Evolutionary conservation across 2,888 invertebrate species (phyloP), one percentile per base, ranked within the genome.

Genomic region (Brachypterus glaber): DNA sequence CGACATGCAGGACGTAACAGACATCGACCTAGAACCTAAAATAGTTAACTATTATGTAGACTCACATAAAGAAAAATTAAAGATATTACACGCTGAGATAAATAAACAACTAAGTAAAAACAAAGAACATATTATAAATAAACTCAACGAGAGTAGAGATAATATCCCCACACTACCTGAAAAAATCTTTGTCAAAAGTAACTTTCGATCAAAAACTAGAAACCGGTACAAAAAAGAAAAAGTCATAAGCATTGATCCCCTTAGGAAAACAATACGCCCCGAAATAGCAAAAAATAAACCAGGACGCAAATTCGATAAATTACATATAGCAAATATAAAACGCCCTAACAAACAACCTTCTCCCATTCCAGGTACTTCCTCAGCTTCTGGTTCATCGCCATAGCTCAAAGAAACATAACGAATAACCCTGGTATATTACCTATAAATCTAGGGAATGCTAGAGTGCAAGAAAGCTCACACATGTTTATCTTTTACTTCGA

Each of bases 141-240:
- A 29, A 13, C 16, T 29, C 7, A 29, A 29, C 9, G 5, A 26
- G 13, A 26, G 13, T n/a, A n/a, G 26, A 26, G 26, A 26, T 13
- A 15, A 29, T 9, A 29, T 11, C 5, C 7, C 12, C 2, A 16
- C 14, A 2, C 4, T 29, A 2, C 29, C 29, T 2, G 12, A 14
- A 27, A 12, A 27, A 8, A 14, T 27, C n/a, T 29, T 14, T 11
- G 3, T 14, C 8, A 29, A 29, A 29, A 29, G 29, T 29, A 29
- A 29, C 16, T 29, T 29, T 29, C 8, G 29, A 14, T 29, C 29
- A 29, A 29, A 29, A 4, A 1, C 9, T 3, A 2, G 29, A 29
- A 29, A 29, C 2, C 29, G 29, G 3, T 29, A 29, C 5, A n/a
- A 29, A 3, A 29, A 27, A 29, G 16, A 29, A 16, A 29, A 29